Evolutionary conservation across 1,140 invertebrate genomes (phyloP), one percentile per base, ranked within the genome.

Genomic region (Aporrectodea caliginosa): DNA sequence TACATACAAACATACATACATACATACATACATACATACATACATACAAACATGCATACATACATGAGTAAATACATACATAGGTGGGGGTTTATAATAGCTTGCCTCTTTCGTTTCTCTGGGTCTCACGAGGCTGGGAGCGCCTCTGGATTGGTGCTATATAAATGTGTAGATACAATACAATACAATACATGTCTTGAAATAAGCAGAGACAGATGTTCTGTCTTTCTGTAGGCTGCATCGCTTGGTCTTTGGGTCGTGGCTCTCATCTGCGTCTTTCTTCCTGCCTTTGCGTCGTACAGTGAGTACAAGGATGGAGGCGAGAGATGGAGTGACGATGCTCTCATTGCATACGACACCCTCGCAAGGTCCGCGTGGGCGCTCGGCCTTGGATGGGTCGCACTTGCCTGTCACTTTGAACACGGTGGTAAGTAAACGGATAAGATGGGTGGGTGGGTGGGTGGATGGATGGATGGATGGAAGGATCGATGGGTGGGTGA

Each of bases 381-480:
- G 14, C n/a, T 72, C 14, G 70, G 70, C 6, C n/a, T 72, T 6
- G 70, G 2, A 14, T 72, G 70, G 70, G 27, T 72, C n/a, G 31
- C 32, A 14, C 32, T 72, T n/a, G 70, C 70, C 70, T 12, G 70
- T 27, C n/a, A 29, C 70, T 29, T 32, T 14, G 27, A 32, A 2
- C n/a, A 27, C 32, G 70, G 70, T n/a, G 70, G 70, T 72, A n/a
- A 58, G 22, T 58, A 22, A 58, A 58, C 43, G 43, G n/a, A n/a
- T n/a, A n/a, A n/a, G n/a, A n/a, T n/a, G n/a, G n/a, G n/a, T n/a
- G n/a, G n/a, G n/a, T n/a, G n/a, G n/a, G n/a, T n/a, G n/a, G n/a
- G n/a, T n/a, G n/a, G n/a, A n/a, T n/a, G n/a, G n/a, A n/a, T n/a
- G n/a, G n/a, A n/a, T n/a, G n/a, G n/a, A n/a, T n/a, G n/a, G n/a